phyloP scores from a whole-genome alignment of 2,888 invertebrate species.

The Theretra japonica region DNA sequence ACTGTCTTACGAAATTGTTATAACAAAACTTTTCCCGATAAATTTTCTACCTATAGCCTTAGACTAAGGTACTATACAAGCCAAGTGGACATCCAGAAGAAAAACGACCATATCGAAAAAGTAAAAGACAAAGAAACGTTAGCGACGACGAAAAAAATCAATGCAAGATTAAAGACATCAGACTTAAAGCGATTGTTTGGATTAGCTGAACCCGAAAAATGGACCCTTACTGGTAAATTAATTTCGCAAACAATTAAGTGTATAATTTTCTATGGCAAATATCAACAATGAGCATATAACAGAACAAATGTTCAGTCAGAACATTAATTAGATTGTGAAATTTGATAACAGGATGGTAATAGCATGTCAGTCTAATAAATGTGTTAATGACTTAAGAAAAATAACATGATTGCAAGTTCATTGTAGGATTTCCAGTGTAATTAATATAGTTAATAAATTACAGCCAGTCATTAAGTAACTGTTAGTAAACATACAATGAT shows the following conservation, averaged over 20 bases:
- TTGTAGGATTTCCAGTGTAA: background rate
- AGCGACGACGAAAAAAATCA: constrained; percentile 68
- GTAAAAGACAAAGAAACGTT: constrained; percentile 59
- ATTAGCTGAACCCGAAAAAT: constrained; percentile 87
- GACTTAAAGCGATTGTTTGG: constrained; percentile 83
- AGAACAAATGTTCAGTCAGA: background rate
- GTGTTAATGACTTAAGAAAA: background rate
- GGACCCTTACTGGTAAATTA: constrained; percentile 83
- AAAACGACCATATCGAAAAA: constrained; percentile 58
- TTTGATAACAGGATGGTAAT: background rate
- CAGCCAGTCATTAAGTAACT: background rate
- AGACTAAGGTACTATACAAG: constrained; percentile 68
- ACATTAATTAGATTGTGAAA: background rate
- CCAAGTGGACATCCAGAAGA: constrained; percentile 72
- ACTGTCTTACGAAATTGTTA: constrained; percentile 64
- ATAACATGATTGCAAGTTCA: background rate
- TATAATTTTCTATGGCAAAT: background rate
- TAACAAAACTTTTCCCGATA: constrained; percentile 62
- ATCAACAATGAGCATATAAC: background rate
- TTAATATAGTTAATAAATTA: background rate
- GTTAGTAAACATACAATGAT: background rate
- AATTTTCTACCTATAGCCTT: constrained; percentile 59
- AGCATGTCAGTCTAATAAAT: background rate
- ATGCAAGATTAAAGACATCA: constrained; percentile 79
- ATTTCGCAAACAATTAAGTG: background rate